These are phyloP conservation scores for Drosophila lini DNA, from an alignment of 1,140 invertebrate genomes.

Conservation along the genomic window DNA sequence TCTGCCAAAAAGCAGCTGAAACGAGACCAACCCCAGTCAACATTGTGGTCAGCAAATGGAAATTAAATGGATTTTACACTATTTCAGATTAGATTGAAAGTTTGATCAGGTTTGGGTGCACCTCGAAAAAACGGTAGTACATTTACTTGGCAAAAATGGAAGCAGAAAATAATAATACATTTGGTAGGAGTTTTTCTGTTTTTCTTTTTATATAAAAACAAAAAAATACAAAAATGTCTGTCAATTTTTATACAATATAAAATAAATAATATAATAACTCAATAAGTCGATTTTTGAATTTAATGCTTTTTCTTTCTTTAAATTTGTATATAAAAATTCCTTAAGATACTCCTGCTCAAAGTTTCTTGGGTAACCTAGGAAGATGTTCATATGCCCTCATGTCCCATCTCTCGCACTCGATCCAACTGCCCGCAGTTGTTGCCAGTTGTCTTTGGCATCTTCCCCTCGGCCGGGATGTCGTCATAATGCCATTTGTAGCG, in stretches of 20 bases:
- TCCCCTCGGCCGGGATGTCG: conserved; percentile 12
- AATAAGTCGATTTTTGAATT: too few species aligned
- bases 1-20: conserved; percentile 39
- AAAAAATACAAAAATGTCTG: too few species aligned
- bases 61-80: conserved; percentile 33
- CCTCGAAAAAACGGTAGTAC: background rate
- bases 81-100: conserved; percentile 4
- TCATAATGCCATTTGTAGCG: conserved; percentile 53
- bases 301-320: background rate
- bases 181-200: too few species aligned
- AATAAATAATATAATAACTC: too few species aligned
- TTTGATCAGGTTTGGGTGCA: background rate
- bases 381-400: background rate
- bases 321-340: background rate
- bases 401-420: background rate
- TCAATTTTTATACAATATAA: too few species aligned
- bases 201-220: too few species aligned
- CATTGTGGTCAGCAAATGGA: conserved; percentile 39
- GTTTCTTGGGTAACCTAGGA: conserved; percentile 5
- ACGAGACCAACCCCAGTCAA: conserved; percentile 41
- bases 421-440: conserved; percentile 39
- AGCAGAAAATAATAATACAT: background rate
- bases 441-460: conserved; percentile 30
- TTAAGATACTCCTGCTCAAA: background rate
- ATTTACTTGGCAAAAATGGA: background rate